These are phyloP conservation scores for Leucoraja ocellata DNA, from an alignment of 2,797 vertebrate genomes.

Conservation along the genomic window DNA sequence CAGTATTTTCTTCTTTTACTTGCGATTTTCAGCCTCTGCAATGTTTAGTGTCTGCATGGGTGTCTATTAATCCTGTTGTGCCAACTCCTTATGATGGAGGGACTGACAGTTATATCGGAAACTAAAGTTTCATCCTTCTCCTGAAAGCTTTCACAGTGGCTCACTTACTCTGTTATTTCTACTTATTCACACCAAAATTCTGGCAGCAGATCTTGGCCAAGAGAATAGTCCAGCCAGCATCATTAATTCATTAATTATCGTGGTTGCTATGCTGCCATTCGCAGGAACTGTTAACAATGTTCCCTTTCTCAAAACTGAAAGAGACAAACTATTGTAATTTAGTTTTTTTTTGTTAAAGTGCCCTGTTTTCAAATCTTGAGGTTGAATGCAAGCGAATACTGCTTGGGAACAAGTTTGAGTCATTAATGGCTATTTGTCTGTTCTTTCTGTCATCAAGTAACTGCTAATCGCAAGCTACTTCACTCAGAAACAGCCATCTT, in stretches of 20 bases:
- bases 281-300: not conserved
- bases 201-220: not conserved
- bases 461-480: not conserved
- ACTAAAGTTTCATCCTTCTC: not conserved
- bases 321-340: constrained; percentile 23
- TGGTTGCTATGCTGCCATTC: constrained; percentile 4
- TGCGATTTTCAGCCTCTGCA: not conserved
- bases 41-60: not conserved
- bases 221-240: not conserved
- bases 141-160: not conserved
- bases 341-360: not conserved
- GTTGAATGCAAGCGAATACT: not conserved
- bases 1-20: not conserved
- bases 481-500: not conserved
- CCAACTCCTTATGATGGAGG: too few relatives aligned
- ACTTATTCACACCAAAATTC: constrained; percentile 5
- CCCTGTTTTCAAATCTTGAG: constrained; percentile 25
- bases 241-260: too few relatives aligned
- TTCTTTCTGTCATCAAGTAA: constrained; percentile 1
- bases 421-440: not conserved
- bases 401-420: not conserved
- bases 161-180: not conserved
- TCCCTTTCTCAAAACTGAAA: constrained; percentile 13
- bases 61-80: not conserved
- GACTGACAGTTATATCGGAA: too few relatives aligned